Conservation (phyloP, 2,888 invertebrate genomes). For the Eupithecia insigniata region DNA sequence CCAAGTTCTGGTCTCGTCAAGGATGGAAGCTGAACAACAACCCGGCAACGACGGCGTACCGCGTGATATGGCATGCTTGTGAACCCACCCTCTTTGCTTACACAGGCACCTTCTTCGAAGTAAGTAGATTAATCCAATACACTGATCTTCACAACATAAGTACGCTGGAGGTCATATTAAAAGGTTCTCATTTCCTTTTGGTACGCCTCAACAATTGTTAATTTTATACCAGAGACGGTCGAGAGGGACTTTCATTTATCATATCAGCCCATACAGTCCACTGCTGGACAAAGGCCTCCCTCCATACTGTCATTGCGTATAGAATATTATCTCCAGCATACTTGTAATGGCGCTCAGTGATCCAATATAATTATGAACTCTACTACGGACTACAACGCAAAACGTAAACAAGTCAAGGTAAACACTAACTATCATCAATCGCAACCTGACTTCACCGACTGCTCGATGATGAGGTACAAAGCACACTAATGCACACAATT, state of each 20-base stretch:
- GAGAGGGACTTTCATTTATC: too few species aligned
- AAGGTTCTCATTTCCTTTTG: too few species aligned
- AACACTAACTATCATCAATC: not conserved
- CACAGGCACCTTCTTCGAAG: constrained; percentile 76
- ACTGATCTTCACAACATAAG: too few species aligned
- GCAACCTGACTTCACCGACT: not conserved
- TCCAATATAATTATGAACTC: not conserved
- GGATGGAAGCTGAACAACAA: constrained; percentile 76
- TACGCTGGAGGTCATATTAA: too few species aligned
- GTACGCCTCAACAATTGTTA: too few species aligned
- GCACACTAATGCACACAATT: not conserved
- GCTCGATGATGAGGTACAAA: not conserved
- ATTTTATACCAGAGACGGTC: too few species aligned
- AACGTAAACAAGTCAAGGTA: not conserved
- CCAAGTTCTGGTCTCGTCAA: constrained; percentile 64
- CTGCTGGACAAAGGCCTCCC: too few species aligned
- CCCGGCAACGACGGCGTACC: constrained; percentile 73
- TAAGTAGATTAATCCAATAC: constrained; percentile 42
- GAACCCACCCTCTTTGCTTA: constrained; percentile 75
- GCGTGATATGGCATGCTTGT: constrained; percentile 70
- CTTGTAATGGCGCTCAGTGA: too few species aligned
- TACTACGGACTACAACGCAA: not conserved
- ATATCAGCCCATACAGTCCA: too few species aligned
- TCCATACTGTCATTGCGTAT: too few species aligned
- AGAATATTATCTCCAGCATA: too few species aligned